Evolutionary conservation across 2,888 invertebrate genomes (phyloP).

Genomic region (Acleris emargana): DNA sequence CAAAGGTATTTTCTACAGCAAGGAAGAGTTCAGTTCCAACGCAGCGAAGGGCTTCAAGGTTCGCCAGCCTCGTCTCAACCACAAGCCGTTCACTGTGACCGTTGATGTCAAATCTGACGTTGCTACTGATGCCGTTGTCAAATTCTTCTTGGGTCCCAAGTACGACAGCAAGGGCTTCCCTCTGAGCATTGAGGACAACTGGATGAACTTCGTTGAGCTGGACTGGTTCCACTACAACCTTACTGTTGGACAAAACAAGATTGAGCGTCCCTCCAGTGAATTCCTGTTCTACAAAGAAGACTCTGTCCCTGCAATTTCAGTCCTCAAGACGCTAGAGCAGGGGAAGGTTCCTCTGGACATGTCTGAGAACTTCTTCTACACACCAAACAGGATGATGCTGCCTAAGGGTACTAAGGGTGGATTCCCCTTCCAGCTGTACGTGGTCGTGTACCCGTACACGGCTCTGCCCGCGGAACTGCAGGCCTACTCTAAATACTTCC

Average conservation of each 20-base stretch:
- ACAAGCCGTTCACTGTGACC: slow-evolving; percentile 84
- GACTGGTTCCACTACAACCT: slow-evolving; percentile 82
- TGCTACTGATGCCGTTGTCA: slow-evolving; percentile 73
- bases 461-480: slow-evolving; percentile 63
- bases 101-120: slow-evolving; percentile 79
- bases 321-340: slow-evolving; percentile 75
- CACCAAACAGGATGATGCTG: slow-evolving; percentile 87
- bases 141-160: slow-evolving; percentile 86
- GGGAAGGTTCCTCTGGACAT: slow-evolving; percentile 78
- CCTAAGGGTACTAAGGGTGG: slow-evolving; percentile 89
- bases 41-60: slow-evolving; percentile 57
- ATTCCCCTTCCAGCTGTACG: slow-evolving; percentile 86
- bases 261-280: slow-evolving; percentile 84
- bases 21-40: slow-evolving; percentile 51
- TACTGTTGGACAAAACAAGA: slow-evolving; percentile 79
- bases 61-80: slow-evolving; percentile 85
- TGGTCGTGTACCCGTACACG: slow-evolving; percentile 83
- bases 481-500: slow-evolving; percentile 53
- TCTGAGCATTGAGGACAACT: slow-evolving; percentile 48
- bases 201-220: slow-evolving; percentile 58
- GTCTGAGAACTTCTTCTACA: slow-evolving; percentile 81
- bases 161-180: slow-evolving; percentile 73
- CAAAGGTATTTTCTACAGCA: slow-evolving; percentile 37
- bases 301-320: slow-evolving; percentile 59
- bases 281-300: slow-evolving; percentile 81